A percentile compares a stretch with the other conserved stretches of the same genome.
phyloP scores from a whole-genome alignment of 2,113 vertebrate genomes.

The Tachysurus fulvidraco region DNA sequence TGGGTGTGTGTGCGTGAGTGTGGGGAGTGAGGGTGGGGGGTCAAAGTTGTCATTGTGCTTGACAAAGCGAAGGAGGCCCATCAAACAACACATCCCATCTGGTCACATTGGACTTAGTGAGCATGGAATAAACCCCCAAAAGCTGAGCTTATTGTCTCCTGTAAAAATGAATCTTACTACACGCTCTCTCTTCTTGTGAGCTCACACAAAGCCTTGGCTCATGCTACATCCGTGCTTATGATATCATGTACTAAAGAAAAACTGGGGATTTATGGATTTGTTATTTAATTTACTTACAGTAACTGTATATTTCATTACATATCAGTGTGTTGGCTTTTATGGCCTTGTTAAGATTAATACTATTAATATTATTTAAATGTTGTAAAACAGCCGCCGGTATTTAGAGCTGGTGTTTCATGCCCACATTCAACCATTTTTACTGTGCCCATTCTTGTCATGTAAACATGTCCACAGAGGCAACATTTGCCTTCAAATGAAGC shows the following conservation, averaged over 20 bases:
- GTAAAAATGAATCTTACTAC: slow-evolving; percentile 55
- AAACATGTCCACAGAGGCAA: slow-evolving; percentile 4
- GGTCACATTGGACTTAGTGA: slow-evolving; percentile 58
- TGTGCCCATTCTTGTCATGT: slow-evolving; percentile 2
- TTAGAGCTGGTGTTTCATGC: background rate
- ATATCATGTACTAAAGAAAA: background rate
- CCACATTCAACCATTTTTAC: background rate
- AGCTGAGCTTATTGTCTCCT: slow-evolving; percentile 54
- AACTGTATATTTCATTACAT: slow-evolving; percentile 6
- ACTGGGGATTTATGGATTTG: background rate
- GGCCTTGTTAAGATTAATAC: background rate
- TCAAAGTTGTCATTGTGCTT: slow-evolving; percentile 55
- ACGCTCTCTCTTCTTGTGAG: slow-evolving; percentile 41
- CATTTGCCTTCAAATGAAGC: slow-evolving; percentile 22
- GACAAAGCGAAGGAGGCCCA: slow-evolving; percentile 58
- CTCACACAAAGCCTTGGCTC: slow-evolving; percentile 56
- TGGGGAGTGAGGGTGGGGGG: background rate
- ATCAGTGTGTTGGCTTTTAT: slow-evolving; percentile 1
- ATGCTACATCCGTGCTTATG: slow-evolving; percentile 9
- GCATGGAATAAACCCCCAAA: slow-evolving; percentile 45
- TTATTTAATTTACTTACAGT: slow-evolving; percentile 24
- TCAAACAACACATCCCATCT: slow-evolving; percentile 70
- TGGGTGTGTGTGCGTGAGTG: background rate
- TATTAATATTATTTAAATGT: background rate
- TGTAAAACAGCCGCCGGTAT: background rate